phyloP scores from a whole-genome alignment of 2,888 invertebrate genomes.

The Oconnorella tubifera region DNA sequence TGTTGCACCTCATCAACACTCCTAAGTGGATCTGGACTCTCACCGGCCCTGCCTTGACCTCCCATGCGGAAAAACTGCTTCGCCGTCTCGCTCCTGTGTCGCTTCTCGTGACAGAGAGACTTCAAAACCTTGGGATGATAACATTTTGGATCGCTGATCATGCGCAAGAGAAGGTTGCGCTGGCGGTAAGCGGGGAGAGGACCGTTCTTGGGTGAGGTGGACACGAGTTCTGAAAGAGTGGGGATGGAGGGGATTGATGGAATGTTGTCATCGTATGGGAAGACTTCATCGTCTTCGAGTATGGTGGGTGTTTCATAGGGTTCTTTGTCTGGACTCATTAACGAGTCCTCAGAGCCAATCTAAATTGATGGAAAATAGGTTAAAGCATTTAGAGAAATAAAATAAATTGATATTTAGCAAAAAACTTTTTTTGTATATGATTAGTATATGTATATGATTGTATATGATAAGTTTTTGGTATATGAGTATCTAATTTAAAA shows the following conservation, averaged over 20 bases:
- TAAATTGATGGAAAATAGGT: no score
- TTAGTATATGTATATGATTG: no score
- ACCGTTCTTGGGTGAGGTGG: conserved; percentile 13
- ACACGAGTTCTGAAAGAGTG: conserved; percentile 19
- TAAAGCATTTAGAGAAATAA: neutral
- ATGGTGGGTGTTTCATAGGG: neutral
- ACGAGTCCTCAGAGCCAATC: conserved; percentile 7
- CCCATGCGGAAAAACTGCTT: conserved; percentile 9
- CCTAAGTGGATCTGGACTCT: no score
- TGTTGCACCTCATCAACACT: no score
- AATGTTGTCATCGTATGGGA: conserved; percentile 38
- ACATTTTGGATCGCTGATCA: conserved; percentile 56
- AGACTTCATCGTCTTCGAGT: conserved; percentile 32
- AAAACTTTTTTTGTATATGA: no score
- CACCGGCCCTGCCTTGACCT: no score
- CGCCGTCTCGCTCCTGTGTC: conserved; percentile 7
- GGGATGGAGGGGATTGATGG: conserved; percentile 37
- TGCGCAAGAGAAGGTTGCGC: conserved; percentile 51
- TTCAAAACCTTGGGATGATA: conserved; percentile 53
- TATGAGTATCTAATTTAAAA: no score
- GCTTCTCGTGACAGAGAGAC: conserved; percentile 42
- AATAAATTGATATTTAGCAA: no score
- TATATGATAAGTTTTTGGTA: no score
- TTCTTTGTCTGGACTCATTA: conserved; percentile 10
- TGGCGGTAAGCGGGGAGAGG: conserved; percentile 32